phyloP scores from a whole-genome alignment of 2,797 vertebrate species.

The Dendrocincla tyrannina region DNA sequence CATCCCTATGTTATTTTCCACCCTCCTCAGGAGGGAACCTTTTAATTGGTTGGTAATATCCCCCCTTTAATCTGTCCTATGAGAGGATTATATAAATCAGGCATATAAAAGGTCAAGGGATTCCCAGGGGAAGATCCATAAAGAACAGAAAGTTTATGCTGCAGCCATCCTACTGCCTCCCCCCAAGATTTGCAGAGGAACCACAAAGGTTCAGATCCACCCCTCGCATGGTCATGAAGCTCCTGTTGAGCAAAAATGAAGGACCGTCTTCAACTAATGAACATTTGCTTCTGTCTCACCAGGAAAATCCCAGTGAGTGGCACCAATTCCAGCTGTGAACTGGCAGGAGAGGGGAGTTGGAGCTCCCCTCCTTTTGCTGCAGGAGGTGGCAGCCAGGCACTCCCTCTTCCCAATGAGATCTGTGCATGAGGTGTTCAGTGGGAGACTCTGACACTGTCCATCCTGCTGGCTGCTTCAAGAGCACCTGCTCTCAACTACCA shows the following conservation, averaged over 20 bases:
- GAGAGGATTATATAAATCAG: conserved; percentile 52
- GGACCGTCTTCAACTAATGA: background rate
- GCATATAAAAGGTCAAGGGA: conserved; percentile 45
- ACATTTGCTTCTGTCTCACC: background rate
- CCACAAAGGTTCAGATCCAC: background rate
- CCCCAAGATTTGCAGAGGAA: background rate
- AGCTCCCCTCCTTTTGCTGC: background rate
- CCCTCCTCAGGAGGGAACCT: conserved; percentile 40
- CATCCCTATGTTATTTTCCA: conserved; percentile 28
- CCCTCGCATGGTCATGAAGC: background rate
- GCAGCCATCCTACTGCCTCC: background rate
- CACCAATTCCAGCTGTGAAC: background rate
- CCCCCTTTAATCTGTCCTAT: conserved; percentile 16
- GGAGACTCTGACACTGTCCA: background rate
- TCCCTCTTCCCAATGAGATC: background rate
- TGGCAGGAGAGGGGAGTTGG: background rate
- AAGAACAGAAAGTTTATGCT: conserved; percentile 18
- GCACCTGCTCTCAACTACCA: background rate
- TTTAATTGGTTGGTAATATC: conserved; percentile 61
- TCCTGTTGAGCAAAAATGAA: background rate
- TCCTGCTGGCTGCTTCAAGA: background rate
- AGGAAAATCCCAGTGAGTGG: background rate
- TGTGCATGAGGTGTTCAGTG: rapidly evolving
- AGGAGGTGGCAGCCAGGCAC: background rate
- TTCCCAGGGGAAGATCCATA: conserved; percentile 13